Conservation (phyloP, 2,888 invertebrate species). For the Ametastegia equiseti region DNA sequence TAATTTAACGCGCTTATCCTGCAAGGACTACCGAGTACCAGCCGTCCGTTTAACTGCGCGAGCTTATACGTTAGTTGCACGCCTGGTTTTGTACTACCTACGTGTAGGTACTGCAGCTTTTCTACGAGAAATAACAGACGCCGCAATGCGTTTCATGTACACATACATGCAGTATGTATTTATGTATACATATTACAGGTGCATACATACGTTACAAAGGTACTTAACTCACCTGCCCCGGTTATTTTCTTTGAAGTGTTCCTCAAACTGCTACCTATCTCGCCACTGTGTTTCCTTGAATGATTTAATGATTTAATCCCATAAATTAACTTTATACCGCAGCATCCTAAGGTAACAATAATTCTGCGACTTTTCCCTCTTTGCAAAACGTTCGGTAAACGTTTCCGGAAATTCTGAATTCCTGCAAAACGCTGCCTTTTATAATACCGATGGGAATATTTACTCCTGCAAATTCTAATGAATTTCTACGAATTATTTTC, state of each 20-base stretch:
- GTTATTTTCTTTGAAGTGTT: background rate
- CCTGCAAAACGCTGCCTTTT: background rate
- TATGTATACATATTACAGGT: no score
- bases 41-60: background rate
- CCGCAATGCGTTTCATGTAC: background rate
- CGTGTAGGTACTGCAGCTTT: background rate
- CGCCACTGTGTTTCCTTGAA: slow-evolving; percentile 1
- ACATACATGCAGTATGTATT: background rate
- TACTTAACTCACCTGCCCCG: background rate
- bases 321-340: background rate
- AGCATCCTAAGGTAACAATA: background rate
- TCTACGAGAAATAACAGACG: background rate
- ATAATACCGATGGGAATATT: background rate
- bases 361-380: background rate
- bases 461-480: background rate
- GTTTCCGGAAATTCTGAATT: background rate
- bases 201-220: background rate
- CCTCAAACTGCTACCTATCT: background rate
- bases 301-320: background rate
- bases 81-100: background rate
- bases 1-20: slow-evolving; percentile 16
- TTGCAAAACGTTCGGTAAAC: background rate
- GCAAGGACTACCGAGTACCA: background rate
- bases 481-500: background rate
- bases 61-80: background rate